Base-by-base conservation (phyloP, 2,888 invertebrate genomes). In the Drosophila hamatofila region DNA sequence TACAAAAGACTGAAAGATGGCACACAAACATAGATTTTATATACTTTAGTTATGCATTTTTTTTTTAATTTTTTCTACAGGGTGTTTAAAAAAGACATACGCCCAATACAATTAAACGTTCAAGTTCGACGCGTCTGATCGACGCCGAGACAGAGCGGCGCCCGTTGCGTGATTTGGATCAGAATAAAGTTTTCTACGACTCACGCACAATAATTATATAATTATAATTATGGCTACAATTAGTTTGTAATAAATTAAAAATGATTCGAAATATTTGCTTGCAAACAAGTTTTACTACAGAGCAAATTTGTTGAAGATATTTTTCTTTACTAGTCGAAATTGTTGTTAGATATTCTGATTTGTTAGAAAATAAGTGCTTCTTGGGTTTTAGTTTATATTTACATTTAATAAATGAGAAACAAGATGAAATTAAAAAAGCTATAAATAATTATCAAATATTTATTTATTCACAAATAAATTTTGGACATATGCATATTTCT, bases 71-170 rank as follows among this genome's bases (percentile, higher is more conserved):
- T n/a, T n/a, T n/a, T n/a, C n/a, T n/a, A n/a, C n/a, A n/a, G n/a
- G n/a, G n/a, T n/a, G n/a, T 56, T 21, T 11, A 37, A 65, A 14
- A 42, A 12, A 14, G 11, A 35, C 46, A 37, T n/a, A 69, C 14
- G 52, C 18, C n/a, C 52, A 18, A 48, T 54, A 49, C 21, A 54
- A 51, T 49, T 49, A 65, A 48, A 60, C n/a, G 49, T 75, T 83
- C 71, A 80, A 81, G 75, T 78, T 73, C 65, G 57, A 72, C 58
- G 16, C 54, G 65, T 73, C 66, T 66, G 65, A 71, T 51, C 51
- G 16, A 51, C 21, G 21, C 18, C 23, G 46, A 74, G 73, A 63
- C 73, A 46, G 25, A 52, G 11, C 21, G 59, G 59, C 62, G 62
- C 33, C 62, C 6, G 14, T 48, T 60, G 37, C n/a, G 6, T 57